phyloP scores from a whole-genome alignment of 2,797 vertebrate species.

The Tokudaia tokunoshimensis region DNA sequence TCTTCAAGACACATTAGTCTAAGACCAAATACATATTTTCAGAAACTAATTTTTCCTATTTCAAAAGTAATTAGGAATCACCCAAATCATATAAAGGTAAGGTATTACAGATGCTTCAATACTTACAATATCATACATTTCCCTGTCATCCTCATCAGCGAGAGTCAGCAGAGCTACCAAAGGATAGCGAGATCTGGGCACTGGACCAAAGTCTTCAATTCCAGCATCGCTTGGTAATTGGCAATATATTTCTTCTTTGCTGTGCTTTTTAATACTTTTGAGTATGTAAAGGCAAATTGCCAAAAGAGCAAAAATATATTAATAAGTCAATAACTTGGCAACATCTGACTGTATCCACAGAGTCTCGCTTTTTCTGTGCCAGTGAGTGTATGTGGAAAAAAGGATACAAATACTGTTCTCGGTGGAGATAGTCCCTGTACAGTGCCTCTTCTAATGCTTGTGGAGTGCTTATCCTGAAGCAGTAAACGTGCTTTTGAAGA shows the following conservation, averaged over 20 bases:
- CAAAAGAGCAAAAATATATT: constrained; percentile 43
- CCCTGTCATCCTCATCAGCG: constrained; percentile 90
- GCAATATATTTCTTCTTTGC: constrained; percentile 88
- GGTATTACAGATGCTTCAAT: constrained; percentile 25
- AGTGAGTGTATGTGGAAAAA: constrained; percentile 50
- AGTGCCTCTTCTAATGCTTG: constrained; percentile 91
- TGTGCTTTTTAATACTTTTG: constrained; percentile 90
- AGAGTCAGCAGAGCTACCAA: constrained; percentile 93
- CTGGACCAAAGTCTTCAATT: constrained; percentile 92
- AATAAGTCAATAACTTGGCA: constrained; percentile 47
- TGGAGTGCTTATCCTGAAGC: constrained; percentile 89
- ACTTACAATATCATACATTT: constrained; percentile 95
- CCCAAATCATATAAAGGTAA: constrained; percentile 37
- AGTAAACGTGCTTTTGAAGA: constrained; percentile 91
- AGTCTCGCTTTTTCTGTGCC: not conserved
- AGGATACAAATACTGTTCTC: constrained; percentile 95
- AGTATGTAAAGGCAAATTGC: constrained; percentile 87
- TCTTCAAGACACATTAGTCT: constrained; percentile 37
- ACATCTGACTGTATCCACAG: not conserved
- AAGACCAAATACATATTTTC: constrained; percentile 23
- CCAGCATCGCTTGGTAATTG: constrained; percentile 90
- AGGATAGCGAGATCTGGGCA: constrained; percentile 94
- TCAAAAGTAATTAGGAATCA: constrained; percentile 55
- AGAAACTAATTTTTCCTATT: constrained; percentile 50
- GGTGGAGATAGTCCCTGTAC: constrained; percentile 88